phyloP scores from a whole-genome alignment of 1,140 invertebrate genomes.

The Triops longicaudatus region DNA sequence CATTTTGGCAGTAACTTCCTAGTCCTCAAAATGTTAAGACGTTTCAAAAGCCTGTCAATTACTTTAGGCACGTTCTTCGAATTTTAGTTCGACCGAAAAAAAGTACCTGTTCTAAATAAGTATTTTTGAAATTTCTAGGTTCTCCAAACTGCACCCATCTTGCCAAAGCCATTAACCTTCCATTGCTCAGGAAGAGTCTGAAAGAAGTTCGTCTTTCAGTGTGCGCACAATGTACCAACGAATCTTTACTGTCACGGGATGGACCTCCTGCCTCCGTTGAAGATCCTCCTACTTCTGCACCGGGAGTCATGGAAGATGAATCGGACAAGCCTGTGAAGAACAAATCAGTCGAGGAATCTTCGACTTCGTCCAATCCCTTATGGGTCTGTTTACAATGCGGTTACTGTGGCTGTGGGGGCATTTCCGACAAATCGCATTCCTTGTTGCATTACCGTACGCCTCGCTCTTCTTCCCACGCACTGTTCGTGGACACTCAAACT shows the following conservation, averaged over 20 bases:
- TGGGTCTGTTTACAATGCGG: slow-evolving; percentile 61
- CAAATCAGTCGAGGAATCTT: slow-evolving; percentile 20
- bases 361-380: slow-evolving; percentile 34
- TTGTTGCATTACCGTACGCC: slow-evolving; percentile 64
- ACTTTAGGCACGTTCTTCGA: background rate
- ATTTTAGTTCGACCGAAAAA: too few species aligned
- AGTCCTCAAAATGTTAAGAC: background rate
- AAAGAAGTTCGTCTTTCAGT: background rate
- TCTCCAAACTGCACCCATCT: background rate
- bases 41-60: background rate
- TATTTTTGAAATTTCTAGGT: too few species aligned
- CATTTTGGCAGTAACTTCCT: background rate
- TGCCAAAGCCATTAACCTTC: slow-evolving; percentile 1
- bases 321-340: background rate
- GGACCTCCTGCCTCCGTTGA: background rate
- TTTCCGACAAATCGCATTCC: slow-evolving; percentile 57
- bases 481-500: slow-evolving; percentile 59
- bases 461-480: slow-evolving; percentile 61
- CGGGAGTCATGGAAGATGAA: background rate
- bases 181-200: background rate
- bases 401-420: slow-evolving; percentile 62
- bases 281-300: background rate
- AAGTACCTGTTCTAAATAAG: too few species aligned
- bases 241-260: background rate
- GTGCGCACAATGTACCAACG: background rate